Base-by-base conservation (phyloP, 2,113 vertebrate genomes). In the Monopterus albus region DNA sequence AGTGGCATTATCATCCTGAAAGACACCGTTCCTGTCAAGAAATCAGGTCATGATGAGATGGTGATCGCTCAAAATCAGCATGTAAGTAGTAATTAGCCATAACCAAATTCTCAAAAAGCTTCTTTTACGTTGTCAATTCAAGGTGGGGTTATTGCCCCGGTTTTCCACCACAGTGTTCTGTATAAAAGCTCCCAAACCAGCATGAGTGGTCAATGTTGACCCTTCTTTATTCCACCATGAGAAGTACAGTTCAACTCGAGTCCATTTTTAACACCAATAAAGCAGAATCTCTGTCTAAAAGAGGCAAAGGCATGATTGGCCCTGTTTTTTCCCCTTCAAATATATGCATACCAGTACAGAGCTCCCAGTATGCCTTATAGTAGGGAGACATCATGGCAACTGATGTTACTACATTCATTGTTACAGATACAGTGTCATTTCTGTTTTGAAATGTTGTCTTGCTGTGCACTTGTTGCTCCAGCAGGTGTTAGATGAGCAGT, bases 401-500 rank as follows among this genome's bases (percentile, higher is more conserved):
- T 28, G 31, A 45, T 58, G 5, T 25, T 15, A 1, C 25, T 20
- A 2, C 31, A 8, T 60, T 42, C 4, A 21, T 49, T 45, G 38
- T 15, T 25, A 5, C 18, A 33, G 28, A 23, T 35, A 0, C 8
- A 13, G 26, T 20, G 0, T 14, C 26, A 21, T 35, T 2, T 11
- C 2, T 36, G 25, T 40, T 50, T 29, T 67, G 1, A 40, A 20
- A 25, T 60, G 7, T 6, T 42, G 15, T 23, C 5, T 68, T 85
- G 70, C 20, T 63, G 0, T 81, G 28, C 67, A 12, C 36, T 5
- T 67, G 4, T 73, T 68, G 15, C 62, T 86, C 89, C 63, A 88
- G 49, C 85, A 96, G 95, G 91, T 88, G 86, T 92, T 92, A 1
- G 94, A 92, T 74, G 94, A 95, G 26, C 95, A 95, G 66, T 52